Evolutionary conservation across 2,113 vertebrate genomes (phyloP), one percentile per base, ranked within the genome.

Genomic region (Orientallactaga bullata): DNA sequence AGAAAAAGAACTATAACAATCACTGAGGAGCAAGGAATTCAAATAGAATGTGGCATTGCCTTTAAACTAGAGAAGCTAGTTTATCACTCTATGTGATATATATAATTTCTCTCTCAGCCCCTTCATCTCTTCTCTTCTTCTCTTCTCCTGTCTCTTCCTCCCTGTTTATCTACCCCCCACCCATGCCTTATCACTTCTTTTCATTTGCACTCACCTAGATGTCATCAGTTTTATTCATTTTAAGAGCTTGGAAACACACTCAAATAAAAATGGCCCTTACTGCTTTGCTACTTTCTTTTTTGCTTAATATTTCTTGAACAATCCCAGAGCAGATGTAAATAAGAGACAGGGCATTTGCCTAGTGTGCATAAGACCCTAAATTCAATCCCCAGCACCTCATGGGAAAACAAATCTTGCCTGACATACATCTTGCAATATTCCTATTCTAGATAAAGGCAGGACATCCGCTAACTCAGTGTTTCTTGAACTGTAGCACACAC

Each of bases 1-100:
- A 78, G 82, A 85, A 94, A 94, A 95, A 91, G 68, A 85, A 58
- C 81, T 23, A 35, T 76, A 77, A 16, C 15, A 65, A 60, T 93
- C 39, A 76, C 4, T 35, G 37, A 90, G 76, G 30, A 95, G 7
- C 74, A 66, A 89, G 65, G 20, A n/a, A 86, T 86, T 85, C 42
- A 69, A 83, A 89, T 82, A 58, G 61, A 96, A 90, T 88, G 61
- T 18, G 42, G 71, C n/a, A 39, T 88, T 65, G 35, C 17, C 26
- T 78, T 95, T 68, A 85, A 90, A 20, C 21, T 13, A 68, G 42
- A 94, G 26, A 83, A 65, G 51, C 55, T 42, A 87, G 66, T 11
- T 24, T 20, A 28, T 23, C 23, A 72, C 12, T 61, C 3, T 37
- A 11, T 61, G 35, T 23, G 82, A 3, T 51, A 7, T 42, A 24